These are phyloP conservation scores for Crocodylus rhombifer DNA, from an alignment of 2,797 vertebrate genomes.

Conservation along the genomic window DNA sequence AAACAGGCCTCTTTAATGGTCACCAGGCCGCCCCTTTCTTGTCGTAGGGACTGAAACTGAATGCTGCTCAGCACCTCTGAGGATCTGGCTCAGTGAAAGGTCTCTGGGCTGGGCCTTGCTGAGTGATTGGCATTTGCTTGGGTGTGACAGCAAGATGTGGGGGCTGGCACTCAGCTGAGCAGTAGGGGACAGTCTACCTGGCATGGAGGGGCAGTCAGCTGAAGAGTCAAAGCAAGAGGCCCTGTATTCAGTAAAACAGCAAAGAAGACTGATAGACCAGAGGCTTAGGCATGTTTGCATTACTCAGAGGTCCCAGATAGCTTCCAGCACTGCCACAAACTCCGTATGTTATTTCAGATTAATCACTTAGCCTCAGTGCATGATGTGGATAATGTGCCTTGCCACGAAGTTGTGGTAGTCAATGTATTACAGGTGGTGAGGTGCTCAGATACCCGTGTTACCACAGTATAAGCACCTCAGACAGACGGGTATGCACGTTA, in stretches of 20 bases:
- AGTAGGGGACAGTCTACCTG: too few relatives aligned
- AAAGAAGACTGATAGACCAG: not conserved
- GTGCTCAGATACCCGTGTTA: too few relatives aligned
- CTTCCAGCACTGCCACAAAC: not conserved
- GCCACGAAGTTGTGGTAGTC: too few relatives aligned
- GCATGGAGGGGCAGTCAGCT: too few relatives aligned
- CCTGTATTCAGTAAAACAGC: not conserved
- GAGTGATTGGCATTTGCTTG: not conserved
- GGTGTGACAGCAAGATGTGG: not conserved
- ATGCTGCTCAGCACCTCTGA: not conserved
- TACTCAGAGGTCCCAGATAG: not conserved
- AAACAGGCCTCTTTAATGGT: not conserved
- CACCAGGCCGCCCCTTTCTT: not conserved
- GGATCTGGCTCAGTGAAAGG: not conserved
- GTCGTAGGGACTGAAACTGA: not conserved
- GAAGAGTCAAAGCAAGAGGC: too few relatives aligned
- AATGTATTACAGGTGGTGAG: too few relatives aligned
- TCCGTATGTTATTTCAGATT: not conserved
- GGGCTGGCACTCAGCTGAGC: not conserved
- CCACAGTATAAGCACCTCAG: too few relatives aligned
- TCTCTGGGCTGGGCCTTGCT: not conserved
- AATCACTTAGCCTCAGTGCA: not conserved
- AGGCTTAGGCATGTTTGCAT: not conserved
- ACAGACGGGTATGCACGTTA: too few relatives aligned
- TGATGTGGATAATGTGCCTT: too few relatives aligned